Percentiles rank a stretch among this genome's conserved stretches.
These are phyloP conservation scores for Mormyrus lacerda DNA, from an alignment of 2,113 vertebrate species.

Conservation along the genomic window DNA sequence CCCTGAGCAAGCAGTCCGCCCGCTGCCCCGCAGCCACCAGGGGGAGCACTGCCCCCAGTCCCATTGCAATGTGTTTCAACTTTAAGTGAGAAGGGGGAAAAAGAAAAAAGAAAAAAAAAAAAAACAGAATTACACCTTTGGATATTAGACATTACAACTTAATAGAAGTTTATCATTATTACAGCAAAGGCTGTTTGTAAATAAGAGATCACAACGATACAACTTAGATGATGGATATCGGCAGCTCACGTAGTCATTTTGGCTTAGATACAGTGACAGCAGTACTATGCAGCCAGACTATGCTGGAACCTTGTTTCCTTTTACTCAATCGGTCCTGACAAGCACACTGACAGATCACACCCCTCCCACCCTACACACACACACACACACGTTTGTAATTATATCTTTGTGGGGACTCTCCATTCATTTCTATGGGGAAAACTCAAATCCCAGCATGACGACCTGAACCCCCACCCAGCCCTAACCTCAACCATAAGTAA, in stretches of 20 bases:
- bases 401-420: no score
- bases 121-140: constrained; percentile 10
- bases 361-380: neutral
- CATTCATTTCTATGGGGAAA: no score
- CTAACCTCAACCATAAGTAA: no score
- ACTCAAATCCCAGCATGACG: no score
- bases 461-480: no score
- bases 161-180: constrained; percentile 7
- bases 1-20: neutral
- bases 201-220: neutral
- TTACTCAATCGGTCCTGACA: neutral
- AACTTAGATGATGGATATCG: constrained; percentile 24
- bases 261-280: constrained; percentile 57
- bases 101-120: neutral
- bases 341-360: neutral
- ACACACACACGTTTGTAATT: neutral
- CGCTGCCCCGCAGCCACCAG: neutral
- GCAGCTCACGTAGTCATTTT: constrained; percentile 48
- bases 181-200: neutral
- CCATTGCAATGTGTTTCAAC: constrained; percentile 2
- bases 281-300: constrained; percentile 53
- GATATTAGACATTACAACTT: constrained; percentile 17
- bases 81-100: neutral
- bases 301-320: constrained; percentile 37
- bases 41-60: neutral